A percentile compares a stretch with the other conserved stretches of the same genome.
phyloP scores from a whole-genome alignment of 2,888 invertebrate species.

The Oxycera nigricornis region DNA sequence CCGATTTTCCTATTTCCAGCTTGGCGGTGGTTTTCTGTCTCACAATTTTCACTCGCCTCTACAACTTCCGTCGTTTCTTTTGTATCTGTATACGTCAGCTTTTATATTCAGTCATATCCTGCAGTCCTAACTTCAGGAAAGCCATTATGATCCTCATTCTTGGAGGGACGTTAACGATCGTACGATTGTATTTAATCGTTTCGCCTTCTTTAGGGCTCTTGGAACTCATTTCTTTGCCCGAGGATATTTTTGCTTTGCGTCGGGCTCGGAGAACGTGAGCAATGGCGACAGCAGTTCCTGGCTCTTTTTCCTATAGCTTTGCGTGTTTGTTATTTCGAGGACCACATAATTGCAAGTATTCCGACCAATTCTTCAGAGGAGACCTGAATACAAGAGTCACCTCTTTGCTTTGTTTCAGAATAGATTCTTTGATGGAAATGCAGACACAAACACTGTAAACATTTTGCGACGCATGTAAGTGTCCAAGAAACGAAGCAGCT shows the following conservation, averaged over 20 bases:
- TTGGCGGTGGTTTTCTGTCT: not conserved
- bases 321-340: constrained; percentile 34
- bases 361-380: constrained; percentile 3
- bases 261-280: constrained; percentile 7
- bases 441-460: not conserved
- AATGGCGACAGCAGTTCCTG: not conserved
- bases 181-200: constrained; percentile 46
- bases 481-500: no score
- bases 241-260: constrained; percentile 37
- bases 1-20: constrained; percentile 17
- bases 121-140: constrained; percentile 41
- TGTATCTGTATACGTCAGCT: constrained; percentile 36
- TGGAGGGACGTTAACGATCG: constrained; percentile 41
- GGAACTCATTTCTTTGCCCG: constrained; percentile 18
- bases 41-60: constrained; percentile 22
- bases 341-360: constrained; percentile 42
- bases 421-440: not conserved
- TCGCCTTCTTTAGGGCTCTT: constrained; percentile 35
- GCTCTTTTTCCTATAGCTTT: not conserved
- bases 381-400: not conserved
- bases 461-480: constrained; percentile 29
- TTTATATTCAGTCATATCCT: constrained; percentile 43
- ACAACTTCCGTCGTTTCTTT: constrained; percentile 33
- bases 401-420: constrained; percentile 19
- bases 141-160: constrained; percentile 42